These are phyloP conservation scores for Xanthia icteritia DNA, from an alignment of 2,888 invertebrate species.

Conservation along the genomic window DNA sequence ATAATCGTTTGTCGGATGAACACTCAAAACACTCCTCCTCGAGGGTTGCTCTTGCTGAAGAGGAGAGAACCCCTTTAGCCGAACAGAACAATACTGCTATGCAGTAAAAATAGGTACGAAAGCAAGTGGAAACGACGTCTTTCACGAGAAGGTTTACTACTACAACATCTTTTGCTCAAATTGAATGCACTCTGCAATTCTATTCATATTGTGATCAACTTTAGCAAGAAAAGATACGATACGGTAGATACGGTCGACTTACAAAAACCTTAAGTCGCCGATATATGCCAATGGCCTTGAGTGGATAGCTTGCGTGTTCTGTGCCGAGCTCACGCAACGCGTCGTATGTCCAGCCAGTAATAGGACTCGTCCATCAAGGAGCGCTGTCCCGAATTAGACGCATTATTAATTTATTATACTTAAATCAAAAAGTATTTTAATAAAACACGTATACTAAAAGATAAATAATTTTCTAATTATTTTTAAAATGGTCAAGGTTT, in stretches of 20 bases:
- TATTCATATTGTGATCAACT: slow-evolving; percentile 18
- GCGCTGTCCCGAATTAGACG: too few relatives aligned
- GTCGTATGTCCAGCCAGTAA: too few relatives aligned
- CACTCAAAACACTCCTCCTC: not conserved
- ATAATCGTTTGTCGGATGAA: slow-evolving; percentile 7
- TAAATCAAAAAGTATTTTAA: too few relatives aligned
- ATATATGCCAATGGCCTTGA: too few relatives aligned
- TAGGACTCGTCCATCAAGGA: too few relatives aligned
- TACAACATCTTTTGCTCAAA: slow-evolving; percentile 2
- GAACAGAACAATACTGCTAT: not conserved
- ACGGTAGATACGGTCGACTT: not conserved
- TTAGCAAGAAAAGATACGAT: too few relatives aligned
- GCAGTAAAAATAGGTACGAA: not conserved
- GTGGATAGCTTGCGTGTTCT: too few relatives aligned
- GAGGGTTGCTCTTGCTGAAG: not conserved
- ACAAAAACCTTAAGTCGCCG: not conserved
- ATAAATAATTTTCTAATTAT: too few relatives aligned
- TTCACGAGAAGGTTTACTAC: not conserved
- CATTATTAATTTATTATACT: too few relatives aligned
- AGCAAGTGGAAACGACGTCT: not conserved
- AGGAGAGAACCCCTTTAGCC: not conserved
- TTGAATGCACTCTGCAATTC: slow-evolving; percentile 21
- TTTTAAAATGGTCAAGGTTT: too few relatives aligned
- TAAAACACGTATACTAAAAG: too few relatives aligned
- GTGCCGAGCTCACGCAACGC: too few relatives aligned